Base-by-base conservation (phyloP, 1,140 invertebrate genomes). In the Hycleus phaleratus region DNA sequence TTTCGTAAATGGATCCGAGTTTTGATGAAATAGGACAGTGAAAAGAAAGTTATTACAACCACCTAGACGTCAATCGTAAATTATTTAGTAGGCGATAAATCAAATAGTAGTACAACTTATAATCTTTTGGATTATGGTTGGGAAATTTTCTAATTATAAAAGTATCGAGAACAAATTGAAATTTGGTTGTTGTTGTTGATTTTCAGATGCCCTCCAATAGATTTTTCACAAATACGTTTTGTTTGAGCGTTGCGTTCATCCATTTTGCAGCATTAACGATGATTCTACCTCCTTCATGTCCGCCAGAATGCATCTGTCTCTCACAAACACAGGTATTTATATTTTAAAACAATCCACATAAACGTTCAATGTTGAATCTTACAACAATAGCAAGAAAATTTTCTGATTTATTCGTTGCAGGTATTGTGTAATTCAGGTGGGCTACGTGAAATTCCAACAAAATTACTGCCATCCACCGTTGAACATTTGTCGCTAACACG, bases 351-450 rank as follows among this genome's bases (percentile, higher is more conserved):
- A 18, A 18, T 18, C 2, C 18, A 18, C 18, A 18, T 18, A 18
- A 18, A 18, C 18, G 18, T 18, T 18, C 18, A 18, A 18, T 18
- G 18, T 18, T 18, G 18, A 18, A 18, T 18, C 18, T 18, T 18
- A 18, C 18, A 32, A 32, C 32, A 7, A 32, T 32, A 32, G 18
- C 32, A 32, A 32, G 1, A 32, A 32, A 32, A 5, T 7, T 32
- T 32, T 32, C 11, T 56, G 18, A 55, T 59, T 67, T 54, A 47
- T 66, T 66, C 58, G 65, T 76, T 71, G 12, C 77, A 91, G 89
- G 88, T 91, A 47, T 80, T 91, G 60, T 92, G 89, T 79, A 91
- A 92, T 77, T 90, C 87, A 50, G 88, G 88, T 55, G 84, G 85
- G 38, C 74, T 91, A 58, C 79, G 81, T 44, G 86, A 88, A 63